These are phyloP conservation scores for Liopterus haemorrhoidalis DNA, from an alignment of 2,888 invertebrate genomes.

Conservation along the genomic window DNA sequence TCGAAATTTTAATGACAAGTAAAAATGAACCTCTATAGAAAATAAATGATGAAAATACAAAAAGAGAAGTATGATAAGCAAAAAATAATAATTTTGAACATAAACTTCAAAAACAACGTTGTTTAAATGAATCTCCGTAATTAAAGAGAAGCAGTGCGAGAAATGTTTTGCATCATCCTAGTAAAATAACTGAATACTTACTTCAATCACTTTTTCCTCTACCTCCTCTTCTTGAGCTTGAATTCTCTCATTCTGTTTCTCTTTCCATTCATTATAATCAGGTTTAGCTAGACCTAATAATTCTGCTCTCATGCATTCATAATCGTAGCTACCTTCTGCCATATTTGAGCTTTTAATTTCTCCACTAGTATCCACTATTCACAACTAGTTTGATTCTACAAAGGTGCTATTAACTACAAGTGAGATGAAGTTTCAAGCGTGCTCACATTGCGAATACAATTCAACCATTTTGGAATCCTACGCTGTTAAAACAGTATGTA, in stretches of 20 bases:
- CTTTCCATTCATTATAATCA: slow-evolving; percentile 59
- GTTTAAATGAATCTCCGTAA: slow-evolving; percentile 1
- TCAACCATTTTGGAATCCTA: too few relatives aligned
- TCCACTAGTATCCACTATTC: too few relatives aligned
- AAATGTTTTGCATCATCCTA: background rate
- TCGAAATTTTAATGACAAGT: too few relatives aligned
- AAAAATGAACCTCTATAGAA: too few relatives aligned
- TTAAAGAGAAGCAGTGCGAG: background rate
- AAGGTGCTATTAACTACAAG: too few relatives aligned
- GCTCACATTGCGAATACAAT: too few relatives aligned
- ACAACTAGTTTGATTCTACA: too few relatives aligned
- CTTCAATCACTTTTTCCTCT: slow-evolving; percentile 52
- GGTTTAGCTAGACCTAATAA: slow-evolving; percentile 67
- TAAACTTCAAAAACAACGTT: background rate
- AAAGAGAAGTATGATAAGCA: too few relatives aligned
- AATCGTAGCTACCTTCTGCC: slow-evolving; percentile 64
- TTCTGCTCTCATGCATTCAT: slow-evolving; percentile 74
- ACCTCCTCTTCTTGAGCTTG: slow-evolving; percentile 42
- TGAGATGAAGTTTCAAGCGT: too few relatives aligned
- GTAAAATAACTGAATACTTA: slow-evolving; percentile 32
- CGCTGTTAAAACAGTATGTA: too few relatives aligned
- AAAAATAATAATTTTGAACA: slow-evolving; percentile 6
- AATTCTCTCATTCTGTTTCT: slow-evolving; percentile 47
- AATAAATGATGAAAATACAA: too few relatives aligned
- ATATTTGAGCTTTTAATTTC: too few relatives aligned